Conservation (phyloP, 2,888 invertebrate genomes). For the Candidula unifasciata region DNA sequence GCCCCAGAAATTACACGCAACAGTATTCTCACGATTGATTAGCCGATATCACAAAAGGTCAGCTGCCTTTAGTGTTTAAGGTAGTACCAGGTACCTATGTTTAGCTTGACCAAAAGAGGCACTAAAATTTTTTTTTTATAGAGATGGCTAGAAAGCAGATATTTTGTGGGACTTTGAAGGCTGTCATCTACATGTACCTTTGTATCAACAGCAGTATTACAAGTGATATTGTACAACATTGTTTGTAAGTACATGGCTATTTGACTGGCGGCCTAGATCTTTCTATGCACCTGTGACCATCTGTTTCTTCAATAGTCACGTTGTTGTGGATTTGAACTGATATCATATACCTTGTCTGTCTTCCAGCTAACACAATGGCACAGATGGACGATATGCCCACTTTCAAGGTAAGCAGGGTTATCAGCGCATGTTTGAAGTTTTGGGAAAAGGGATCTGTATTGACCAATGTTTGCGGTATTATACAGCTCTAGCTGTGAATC, state of each 20-base stretch:
- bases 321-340: neutral
- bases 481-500: too few relatives aligned
- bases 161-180: neutral
- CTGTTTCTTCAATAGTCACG: neutral
- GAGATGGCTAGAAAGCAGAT: neutral
- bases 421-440: too few relatives aligned
- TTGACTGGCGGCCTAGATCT: neutral
- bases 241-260: neutral
- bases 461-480: too few relatives aligned
- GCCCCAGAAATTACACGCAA: too few relatives aligned
- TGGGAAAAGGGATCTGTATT: too few relatives aligned
- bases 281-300: neutral
- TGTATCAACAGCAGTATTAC: too few relatives aligned
- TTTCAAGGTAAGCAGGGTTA: neutral
- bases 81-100: too few relatives aligned
- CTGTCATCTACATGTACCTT: neutral
- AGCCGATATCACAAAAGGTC: too few relatives aligned
- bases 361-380: neutral
- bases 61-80: too few relatives aligned
- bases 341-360: neutral
- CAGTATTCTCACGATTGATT: too few relatives aligned
- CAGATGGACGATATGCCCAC: conserved; percentile 32
- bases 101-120: neutral
- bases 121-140: neutral
- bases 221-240: neutral